Base-by-base conservation (phyloP, 2,113 vertebrate genomes). In the Tragulus kanchil region DNA sequence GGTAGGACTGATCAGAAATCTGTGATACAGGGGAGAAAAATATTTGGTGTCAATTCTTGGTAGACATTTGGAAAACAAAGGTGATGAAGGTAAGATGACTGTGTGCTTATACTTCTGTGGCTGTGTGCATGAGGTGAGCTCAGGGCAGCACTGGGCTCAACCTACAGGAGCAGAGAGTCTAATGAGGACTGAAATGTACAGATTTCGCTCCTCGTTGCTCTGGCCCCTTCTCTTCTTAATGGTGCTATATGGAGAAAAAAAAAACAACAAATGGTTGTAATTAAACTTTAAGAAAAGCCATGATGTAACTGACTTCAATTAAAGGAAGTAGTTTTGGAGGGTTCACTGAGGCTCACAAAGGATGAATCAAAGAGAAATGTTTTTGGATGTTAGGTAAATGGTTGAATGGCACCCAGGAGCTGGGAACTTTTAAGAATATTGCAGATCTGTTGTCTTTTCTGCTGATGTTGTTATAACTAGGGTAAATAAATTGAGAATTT, bases 31-130 rank as follows among this genome's bases (percentile, higher is more conserved):
- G 54, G 17, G 31, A 87, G 10, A 25, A 64, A 93, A 79, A 79
- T 58, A 59, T 31, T 89, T 91, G 56, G 48, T 16, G 13, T 75
- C n/a, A 89, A 75, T 93, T 87, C 28, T 50, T 85, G 79, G 67
- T 59, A 50, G 17, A 36, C 11, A 48, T 52, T 90, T 67, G 58
- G 23, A 45, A 52, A 92, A 87, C 19, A 87, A 94, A 79, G 50
- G 58, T 65, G 77, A 19, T 15, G 58, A 58, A 3, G 16, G 13
- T 75, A 19, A 82, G 65, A 23, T 58, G 13, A 62, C 2, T 48
- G 56, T 12, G 0, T 61, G 62, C 11, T 93, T 77, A 28, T 10
- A 67, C 8, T 78, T 83, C 36, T 95, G n/a, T 79, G 79, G 50
- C 28, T 1, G 3, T 1, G 5, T 36, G 0, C 6, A 8, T 17